Evolutionary conservation across 1,140 invertebrate species (phyloP), one percentile per base, ranked within the genome.

Genomic region (Diorhabda sublineata): DNA sequence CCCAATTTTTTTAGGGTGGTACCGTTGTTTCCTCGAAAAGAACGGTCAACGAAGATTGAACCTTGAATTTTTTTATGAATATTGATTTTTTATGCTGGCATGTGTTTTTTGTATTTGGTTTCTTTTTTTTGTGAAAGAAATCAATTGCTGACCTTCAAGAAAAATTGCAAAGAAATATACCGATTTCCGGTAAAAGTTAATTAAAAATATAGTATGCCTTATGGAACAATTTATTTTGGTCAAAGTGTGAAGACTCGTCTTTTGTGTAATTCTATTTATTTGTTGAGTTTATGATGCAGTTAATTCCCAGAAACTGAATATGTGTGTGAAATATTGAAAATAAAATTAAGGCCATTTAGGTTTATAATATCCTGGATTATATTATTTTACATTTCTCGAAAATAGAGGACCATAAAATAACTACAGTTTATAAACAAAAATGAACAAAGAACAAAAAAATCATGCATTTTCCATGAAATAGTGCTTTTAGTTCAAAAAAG

Each of bases 1-100:
- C 47, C 47, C n/a, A 8, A 52, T 52, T 52, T 52, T 52, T 52
- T 52, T 52, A 52, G 47, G 47, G 47, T 52, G 47, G 47, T 52
- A 52, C 47, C 47, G 47, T 52, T 52, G n/a, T 6, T 52, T 52
- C 26, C 47, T 52, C 3, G 4, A n/a, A 52, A 52, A 52, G 47
- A 52, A 52, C 47, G 47, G 47, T 52, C 47, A 52, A 8, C 47
- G 47, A 6, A 52, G 47, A 52, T 52, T 52, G 47, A n/a, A n/a
- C 47, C 47, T 52, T 52, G 47, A n/a, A 8, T 52, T 52, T 52
- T 52, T 26, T 26, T 26, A 8, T 52, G 47, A 52, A 52, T 52
- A 52, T 52, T 52, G 47, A 52, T 52, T 52, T 52, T 52, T 52
- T 52, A 8, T 52, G 47, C n/a, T n/a, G 47, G 47, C 47, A 52